Percentiles rank a stretch among this genome's conserved stretches.
Evolutionary conservation across 2,797 vertebrate genomes (phyloP).

Genomic region (Knipowitschia caucasica): DNA sequence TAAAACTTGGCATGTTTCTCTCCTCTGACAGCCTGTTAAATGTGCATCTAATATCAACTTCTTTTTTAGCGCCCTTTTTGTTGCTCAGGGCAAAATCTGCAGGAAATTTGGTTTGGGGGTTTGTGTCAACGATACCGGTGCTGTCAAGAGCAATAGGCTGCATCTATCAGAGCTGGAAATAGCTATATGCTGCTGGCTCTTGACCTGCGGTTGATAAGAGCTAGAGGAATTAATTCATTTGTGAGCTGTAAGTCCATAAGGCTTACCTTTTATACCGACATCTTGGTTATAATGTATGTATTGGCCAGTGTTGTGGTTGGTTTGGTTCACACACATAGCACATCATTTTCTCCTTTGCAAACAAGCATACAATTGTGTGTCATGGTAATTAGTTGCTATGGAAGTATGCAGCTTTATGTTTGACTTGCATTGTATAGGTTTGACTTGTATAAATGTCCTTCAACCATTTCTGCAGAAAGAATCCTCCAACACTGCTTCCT

Average conservation of each 20-base stretch:
- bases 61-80: conserved; percentile 6
- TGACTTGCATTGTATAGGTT: background rate
- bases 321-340: background rate
- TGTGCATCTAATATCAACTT: background rate
- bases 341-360: conserved; percentile 2
- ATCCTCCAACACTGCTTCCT: background rate
- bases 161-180: conserved; percentile 12
- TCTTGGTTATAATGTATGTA: background rate
- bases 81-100: conserved; percentile 13
- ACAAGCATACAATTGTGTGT: background rate
- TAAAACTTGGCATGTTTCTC: background rate
- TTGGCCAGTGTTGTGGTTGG: background rate
- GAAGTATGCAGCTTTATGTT: background rate
- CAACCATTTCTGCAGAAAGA: background rate
- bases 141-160: background rate
- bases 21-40: conserved; percentile 2
- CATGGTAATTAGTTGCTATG: background rate
- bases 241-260: background rate
- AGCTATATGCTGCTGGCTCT: conserved; percentile 10
- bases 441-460: conserved; percentile 1
- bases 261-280: background rate
- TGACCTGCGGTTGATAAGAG: conserved; percentile 17
- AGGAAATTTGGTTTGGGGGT: conserved; percentile 4
- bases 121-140: background rate
- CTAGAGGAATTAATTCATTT: conserved; percentile 7